These are phyloP conservation scores for Camponotus floridanus DNA, from an alignment of 1,140 invertebrate species.

Conservation along the genomic window DNA sequence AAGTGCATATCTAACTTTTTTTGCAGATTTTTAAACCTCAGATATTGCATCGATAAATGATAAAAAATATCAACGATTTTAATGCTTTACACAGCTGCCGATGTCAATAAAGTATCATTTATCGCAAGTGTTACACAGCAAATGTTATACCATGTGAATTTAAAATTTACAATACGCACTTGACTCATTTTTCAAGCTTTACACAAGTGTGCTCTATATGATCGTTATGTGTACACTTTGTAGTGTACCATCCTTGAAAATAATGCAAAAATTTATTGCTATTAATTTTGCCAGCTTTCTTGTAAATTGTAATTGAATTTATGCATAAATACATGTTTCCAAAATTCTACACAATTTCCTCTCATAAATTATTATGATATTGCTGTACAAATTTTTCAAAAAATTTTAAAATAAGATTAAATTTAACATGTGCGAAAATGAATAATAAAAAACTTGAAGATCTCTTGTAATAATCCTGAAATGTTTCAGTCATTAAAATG, in stretches of 20 bases:
- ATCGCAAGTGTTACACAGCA: constrained; percentile 35
- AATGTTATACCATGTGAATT: constrained; percentile 20
- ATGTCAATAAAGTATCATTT: constrained; percentile 35
- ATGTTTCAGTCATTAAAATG: not conserved
- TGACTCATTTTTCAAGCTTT: constrained; percentile 56
- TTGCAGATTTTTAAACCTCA: not conserved
- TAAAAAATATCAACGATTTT: constrained; percentile 5
- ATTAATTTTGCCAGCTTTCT: constrained; percentile 17
- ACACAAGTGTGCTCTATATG: constrained; percentile 28
- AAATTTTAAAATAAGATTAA: not conserved
- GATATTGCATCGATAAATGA: constrained; percentile 21
- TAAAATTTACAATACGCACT: constrained; percentile 24
- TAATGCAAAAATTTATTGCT: constrained; percentile 11
- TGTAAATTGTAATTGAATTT: not conserved
- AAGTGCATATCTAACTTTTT: constrained; percentile 3
- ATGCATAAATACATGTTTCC: not conserved
- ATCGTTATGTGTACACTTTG: not conserved
- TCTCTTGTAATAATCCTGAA: not conserved
- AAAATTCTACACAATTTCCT: constrained; percentile 1
- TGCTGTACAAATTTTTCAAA: not conserved
- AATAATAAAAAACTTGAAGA: not conserved
- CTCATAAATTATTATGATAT: not conserved
- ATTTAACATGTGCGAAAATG: not conserved
- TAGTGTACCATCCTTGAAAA: not conserved
- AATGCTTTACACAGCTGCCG: constrained; percentile 29